These are phyloP conservation scores for Aradophagus sp. DNA, from an alignment of 1,140 invertebrate genomes.

Conservation along the genomic window DNA sequence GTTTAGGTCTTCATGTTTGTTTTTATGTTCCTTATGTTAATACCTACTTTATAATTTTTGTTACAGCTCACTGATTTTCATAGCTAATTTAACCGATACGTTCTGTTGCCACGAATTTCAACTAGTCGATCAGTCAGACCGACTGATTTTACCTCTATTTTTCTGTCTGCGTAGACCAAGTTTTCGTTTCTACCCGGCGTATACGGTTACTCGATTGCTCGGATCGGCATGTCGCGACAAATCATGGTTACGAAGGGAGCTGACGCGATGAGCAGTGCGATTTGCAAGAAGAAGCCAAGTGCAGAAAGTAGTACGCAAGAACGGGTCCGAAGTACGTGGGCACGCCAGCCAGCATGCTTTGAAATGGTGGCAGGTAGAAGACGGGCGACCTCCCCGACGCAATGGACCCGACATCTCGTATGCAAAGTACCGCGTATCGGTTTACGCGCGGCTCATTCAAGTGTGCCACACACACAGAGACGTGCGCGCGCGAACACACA, in stretches of 20 bases:
- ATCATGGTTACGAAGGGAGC: constrained; percentile 42
- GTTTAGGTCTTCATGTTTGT: too few relatives aligned
- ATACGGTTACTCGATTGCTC: constrained; percentile 35
- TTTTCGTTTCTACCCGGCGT: constrained; percentile 17
- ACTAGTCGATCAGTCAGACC: too few relatives aligned
- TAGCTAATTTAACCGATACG: too few relatives aligned
- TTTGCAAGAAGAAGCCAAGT: constrained; percentile 50
- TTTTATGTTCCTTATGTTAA: too few relatives aligned
- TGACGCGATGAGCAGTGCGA: constrained; percentile 29
- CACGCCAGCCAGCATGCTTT: constrained; percentile 17
- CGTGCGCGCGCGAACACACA: constrained; percentile 7
- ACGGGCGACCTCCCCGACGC: constrained; percentile 67
- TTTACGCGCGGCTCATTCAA: constrained; percentile 63
- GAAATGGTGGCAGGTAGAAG: constrained; percentile 70
- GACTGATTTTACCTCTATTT: too few relatives aligned
- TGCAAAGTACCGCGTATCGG: constrained; percentile 63
- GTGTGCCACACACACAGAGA: constrained; percentile 30
- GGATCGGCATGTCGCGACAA: constrained; percentile 33
- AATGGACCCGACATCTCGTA: constrained; percentile 59
- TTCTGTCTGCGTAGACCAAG: neutral
- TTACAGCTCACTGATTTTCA: too few relatives aligned
- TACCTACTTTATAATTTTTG: too few relatives aligned
- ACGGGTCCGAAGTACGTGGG: constrained; percentile 12
- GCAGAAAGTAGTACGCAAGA: constrained; percentile 38
- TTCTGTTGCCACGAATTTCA: too few relatives aligned